Evolutionary conservation across 1,140 invertebrate species (phyloP), one percentile per base, ranked within the genome.

Genomic region (Cryptotermes secundus): DNA sequence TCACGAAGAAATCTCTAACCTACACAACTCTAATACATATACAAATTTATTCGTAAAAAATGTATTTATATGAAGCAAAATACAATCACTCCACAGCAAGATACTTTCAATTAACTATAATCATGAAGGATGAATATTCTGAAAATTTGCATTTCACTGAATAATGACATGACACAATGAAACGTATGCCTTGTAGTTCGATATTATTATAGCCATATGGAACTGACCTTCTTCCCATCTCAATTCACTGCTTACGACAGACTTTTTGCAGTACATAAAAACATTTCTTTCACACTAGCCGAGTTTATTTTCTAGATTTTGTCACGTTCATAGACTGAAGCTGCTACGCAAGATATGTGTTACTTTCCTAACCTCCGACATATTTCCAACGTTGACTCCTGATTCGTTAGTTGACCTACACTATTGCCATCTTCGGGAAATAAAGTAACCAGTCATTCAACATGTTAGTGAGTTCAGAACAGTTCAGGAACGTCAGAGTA

Each of bases 171-270:
- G 6, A 31, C 59, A 72, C 59, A 31, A 3, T n/a, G 59, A 72
- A 31, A 72, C 26, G 59, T 72, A 26, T 31, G 16, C 31, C 59
- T 72, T 16, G 9, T 31, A 59, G 12, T 59, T n/a, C 19, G 24
- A 7, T 59, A 22, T 59, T 59, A 22, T 22, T 24, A 72, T 7
- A 72, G n/a, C n/a, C 59, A 72, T 72, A 72, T 72, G n/a, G 59
- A 72, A 72, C 59, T 72, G n/a, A 72, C 59, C 59, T 72, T 72
- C 10, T 72, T 10, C 59, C n/a, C 59, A 72, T 72, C 59, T 72
- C 59, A 14, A 72, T 72, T 72, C 31, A 72, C 9, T 72, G 14
- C 1, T 72, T 31, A 72, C 59, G 59, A 72, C 59, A 72, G 26
- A 72, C 59, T 72, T 16, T 72, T 14, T 72, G n/a, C 9, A n/a